Conservation (phyloP, 2,797 vertebrate species). For the Hafferia zeledoni region DNA sequence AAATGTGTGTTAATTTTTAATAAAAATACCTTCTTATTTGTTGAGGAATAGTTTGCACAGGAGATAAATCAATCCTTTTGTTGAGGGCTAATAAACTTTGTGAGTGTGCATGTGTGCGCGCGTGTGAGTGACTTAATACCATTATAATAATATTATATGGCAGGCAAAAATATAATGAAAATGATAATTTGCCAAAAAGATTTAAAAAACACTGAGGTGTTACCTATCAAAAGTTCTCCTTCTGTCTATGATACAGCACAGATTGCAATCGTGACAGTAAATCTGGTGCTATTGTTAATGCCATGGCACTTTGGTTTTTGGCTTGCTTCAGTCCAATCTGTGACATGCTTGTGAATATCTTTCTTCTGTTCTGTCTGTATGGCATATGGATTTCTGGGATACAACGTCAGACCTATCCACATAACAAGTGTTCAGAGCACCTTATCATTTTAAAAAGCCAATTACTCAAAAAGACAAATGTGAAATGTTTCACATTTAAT, state of each 20-base stretch:
- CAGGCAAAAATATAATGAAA: constrained; percentile 88
- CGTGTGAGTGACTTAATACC: constrained; percentile 64
- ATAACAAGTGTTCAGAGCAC: constrained; percentile 89
- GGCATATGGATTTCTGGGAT: constrained; percentile 91
- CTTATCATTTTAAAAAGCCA: constrained; percentile 89
- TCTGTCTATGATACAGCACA: constrained; percentile 89
- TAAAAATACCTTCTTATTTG: constrained; percentile 54
- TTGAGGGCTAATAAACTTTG: constrained; percentile 71
- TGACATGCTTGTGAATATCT: constrained; percentile 90
- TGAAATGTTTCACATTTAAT: constrained; percentile 89
- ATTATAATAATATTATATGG: constrained; percentile 85
- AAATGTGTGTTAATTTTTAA: constrained; percentile 8
- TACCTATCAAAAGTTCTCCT: constrained; percentile 90
- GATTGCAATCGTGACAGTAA: constrained; percentile 91
- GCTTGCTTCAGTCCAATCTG: constrained; percentile 89
- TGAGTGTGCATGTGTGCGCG: background rate
- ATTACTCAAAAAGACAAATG: constrained; percentile 89
- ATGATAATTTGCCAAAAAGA: constrained; percentile 89
- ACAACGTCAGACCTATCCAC: constrained; percentile 88
- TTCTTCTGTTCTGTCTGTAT: constrained; percentile 89
- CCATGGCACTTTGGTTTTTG: constrained; percentile 90
- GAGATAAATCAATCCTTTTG: constrained; percentile 68
- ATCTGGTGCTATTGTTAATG: constrained; percentile 91
- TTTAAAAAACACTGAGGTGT: constrained; percentile 87
- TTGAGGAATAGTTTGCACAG: background rate